Percentiles rank a stretch among this genome's conserved stretches.
phyloP scores from a whole-genome alignment of 2,888 invertebrate species.

The Aspidapion aeneum region DNA sequence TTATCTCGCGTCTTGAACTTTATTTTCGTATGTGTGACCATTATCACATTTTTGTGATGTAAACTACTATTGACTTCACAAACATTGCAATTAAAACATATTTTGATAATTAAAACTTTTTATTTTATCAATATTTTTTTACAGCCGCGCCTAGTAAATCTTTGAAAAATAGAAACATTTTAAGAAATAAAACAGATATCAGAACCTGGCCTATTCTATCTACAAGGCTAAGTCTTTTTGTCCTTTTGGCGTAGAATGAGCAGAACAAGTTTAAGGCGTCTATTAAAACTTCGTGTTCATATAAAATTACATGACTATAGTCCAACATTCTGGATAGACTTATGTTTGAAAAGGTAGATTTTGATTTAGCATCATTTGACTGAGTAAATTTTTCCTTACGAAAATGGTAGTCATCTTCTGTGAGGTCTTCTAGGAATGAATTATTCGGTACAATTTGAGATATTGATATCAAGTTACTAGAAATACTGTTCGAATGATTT shows the following conservation, averaged over 20 bases:
- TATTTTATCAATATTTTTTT: neutral
- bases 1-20: too few species aligned
- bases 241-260: neutral
- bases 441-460: neutral
- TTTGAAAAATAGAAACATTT: neutral
- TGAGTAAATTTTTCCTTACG: neutral
- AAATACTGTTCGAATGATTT: neutral
- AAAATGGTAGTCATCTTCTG: neutral
- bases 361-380: neutral
- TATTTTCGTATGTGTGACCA: too few species aligned
- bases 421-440: neutral
- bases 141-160: constrained; percentile 3
- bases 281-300: neutral
- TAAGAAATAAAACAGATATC: neutral
- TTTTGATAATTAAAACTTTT: too few species aligned
- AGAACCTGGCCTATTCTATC: neutral
- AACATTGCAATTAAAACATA: too few species aligned
- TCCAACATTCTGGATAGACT: neutral
- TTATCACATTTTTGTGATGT: too few species aligned
- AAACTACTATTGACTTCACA: too few species aligned
- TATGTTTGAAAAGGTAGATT: neutral
- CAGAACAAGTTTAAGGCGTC: neutral
- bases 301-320: neutral
- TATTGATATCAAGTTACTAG: neutral
- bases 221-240: neutral